Conservation (phyloP, 2,797 vertebrate genomes). For the Tangara arthus region DNA sequence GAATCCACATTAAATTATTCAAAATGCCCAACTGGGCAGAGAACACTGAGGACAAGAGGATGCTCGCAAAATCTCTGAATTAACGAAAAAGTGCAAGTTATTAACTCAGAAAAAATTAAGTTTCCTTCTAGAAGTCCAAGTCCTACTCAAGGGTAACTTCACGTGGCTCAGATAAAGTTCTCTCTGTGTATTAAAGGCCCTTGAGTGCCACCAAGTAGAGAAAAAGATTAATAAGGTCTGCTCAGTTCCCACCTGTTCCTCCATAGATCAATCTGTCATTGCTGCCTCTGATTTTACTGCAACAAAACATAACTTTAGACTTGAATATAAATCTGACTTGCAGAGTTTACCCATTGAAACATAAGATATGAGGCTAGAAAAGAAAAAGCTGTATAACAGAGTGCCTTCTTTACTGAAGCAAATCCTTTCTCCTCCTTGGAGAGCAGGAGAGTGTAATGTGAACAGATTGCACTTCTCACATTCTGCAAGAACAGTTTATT, state of each 20-base stretch:
- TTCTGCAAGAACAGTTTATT: constrained; percentile 19
- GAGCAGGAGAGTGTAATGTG: background rate
- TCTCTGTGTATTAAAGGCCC: background rate
- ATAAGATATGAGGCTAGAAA: constrained; percentile 23
- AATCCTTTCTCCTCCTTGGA: constrained; percentile 29
- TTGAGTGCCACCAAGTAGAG: background rate
- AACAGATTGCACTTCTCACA: constrained; percentile 28
- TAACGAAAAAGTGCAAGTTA: background rate
- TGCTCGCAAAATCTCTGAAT: background rate
- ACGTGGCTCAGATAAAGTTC: background rate
- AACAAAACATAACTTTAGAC: constrained; percentile 44
- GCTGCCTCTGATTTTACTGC: constrained; percentile 47
- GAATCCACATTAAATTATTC: background rate
- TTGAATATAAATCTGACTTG: constrained; percentile 57
- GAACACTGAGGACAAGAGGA: background rate
- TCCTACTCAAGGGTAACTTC: background rate
- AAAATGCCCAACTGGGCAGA: background rate
- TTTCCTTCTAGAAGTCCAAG: background rate
- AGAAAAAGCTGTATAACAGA: constrained; percentile 13
- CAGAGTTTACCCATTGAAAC: constrained; percentile 55
- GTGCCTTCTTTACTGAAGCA: constrained; percentile 19
- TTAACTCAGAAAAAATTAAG: background rate
- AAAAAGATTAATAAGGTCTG: constrained; percentile 37
- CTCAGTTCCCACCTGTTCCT: constrained; percentile 32
- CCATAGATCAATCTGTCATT: constrained; percentile 41